Evolutionary conservation across 2,888 invertebrate species (phyloP), one percentile per base, ranked within the genome.

Genomic region (Griposia aprilina): DNA sequence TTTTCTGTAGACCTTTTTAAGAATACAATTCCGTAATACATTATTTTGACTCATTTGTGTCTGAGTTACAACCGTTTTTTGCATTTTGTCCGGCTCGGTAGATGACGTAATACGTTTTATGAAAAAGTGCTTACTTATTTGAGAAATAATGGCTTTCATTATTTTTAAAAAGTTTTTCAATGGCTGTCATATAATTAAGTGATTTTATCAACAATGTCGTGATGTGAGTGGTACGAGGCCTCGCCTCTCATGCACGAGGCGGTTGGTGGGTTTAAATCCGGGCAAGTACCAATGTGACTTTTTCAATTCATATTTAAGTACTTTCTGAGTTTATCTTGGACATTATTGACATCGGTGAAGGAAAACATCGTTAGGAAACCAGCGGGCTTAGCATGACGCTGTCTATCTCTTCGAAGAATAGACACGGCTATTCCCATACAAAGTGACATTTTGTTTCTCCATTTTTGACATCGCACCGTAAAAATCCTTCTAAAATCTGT

Each of bases 41-140:
- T 36, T 36, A 36, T 36, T 36, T 36, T 36, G 30, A 36, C 3
- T 3, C 3, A 36, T 41, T n/a, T n/a, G n/a, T n/a, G n/a, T n/a
- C n/a, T 81, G 70, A 87, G 69, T 73, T 74, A 78, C 68, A 63
- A 55, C 8, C 50, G 52, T 65, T 78, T 78, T 75, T 74, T 65
- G 20, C 57, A 67, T 73, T 48, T 26, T 48, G 13, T 45, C 50
- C 62, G 60, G 26, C 15, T 69, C 5, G 7, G 26, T 26, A 15
- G 20, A 41, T 48, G 36, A 36, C 30, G 20, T 71, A n/a, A 72
- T n/a, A 55, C 4, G 13, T 13, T 66, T 70, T 26, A 45, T 26
- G 41, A 26, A 75, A 60, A 69, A 59, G 20, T 52, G 5, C 15
- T 15, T 30, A 60, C 23, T 36, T 81, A 15, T 30, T 59, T 45